Percentiles rank a stretch among this genome's conserved stretches.
phyloP scores from a whole-genome alignment of 2,888 invertebrate genomes.

The Agrotis puta region DNA sequence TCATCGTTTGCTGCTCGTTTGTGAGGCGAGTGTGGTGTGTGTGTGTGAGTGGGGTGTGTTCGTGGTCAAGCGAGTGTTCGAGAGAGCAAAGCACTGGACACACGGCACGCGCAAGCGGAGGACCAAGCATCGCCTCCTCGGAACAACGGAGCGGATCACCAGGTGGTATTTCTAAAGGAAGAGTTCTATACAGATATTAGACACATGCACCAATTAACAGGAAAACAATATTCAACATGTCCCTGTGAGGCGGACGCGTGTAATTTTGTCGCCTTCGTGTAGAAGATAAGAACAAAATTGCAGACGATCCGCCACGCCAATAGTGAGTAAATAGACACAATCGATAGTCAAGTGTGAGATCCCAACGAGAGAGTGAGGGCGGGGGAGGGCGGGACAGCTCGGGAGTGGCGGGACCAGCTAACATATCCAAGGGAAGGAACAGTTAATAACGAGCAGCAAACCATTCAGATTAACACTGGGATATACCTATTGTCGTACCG shows the following conservation, averaged over 20 bases:
- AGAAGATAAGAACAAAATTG: conserved; percentile 66
- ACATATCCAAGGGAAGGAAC: conserved; percentile 81
- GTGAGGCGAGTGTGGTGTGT: conserved; percentile 55
- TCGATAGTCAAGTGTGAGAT: conserved; percentile 77
- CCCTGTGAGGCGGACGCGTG: conserved; percentile 71
- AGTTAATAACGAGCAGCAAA: conserved; percentile 90
- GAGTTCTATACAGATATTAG: conserved; percentile 83
- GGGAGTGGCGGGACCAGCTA: conserved; percentile 76
- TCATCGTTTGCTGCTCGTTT: conserved; percentile 84
- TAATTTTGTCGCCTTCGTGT: conserved; percentile 66
- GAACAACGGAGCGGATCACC: conserved; percentile 71
- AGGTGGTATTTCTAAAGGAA: conserved; percentile 86
- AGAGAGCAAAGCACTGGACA: conserved; percentile 50
- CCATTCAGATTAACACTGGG: conserved; percentile 87
- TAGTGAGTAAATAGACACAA: conserved; percentile 73
- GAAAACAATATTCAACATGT: conserved; percentile 67
- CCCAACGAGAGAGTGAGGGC: conserved; percentile 73
- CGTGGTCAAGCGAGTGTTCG: conserved; percentile 42
- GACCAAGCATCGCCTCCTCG: conserved; percentile 65
- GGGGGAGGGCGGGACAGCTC: conserved; percentile 59
- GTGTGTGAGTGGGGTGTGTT: conserved; percentile 49
- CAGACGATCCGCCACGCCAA: conserved; percentile 71
- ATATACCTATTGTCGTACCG: conserved; percentile 85
- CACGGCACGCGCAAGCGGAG: conserved; percentile 57
- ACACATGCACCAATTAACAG: conserved; percentile 83